phyloP scores from a whole-genome alignment of 2,797 vertebrate species.

The Ceryle rudis region DNA sequence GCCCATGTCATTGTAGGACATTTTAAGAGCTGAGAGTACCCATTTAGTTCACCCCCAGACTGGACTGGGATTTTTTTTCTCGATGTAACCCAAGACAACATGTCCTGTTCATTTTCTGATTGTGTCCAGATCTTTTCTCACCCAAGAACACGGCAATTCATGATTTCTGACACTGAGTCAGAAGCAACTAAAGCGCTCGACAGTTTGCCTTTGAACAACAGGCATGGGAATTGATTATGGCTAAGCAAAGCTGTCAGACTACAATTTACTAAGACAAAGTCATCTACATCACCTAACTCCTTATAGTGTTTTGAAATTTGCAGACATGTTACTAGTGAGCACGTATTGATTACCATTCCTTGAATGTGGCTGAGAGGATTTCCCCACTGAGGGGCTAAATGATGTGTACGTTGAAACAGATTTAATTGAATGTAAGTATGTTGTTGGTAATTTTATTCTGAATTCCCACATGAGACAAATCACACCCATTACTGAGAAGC shows the following conservation, averaged over 20 bases:
- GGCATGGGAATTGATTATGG: not conserved
- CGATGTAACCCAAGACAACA: rapidly evolving
- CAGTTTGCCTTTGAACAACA: constrained; percentile 28
- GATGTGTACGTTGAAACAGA: constrained; percentile 9
- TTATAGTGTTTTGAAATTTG: constrained; percentile 10
- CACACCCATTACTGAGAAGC: not conserved
- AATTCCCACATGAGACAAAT: constrained; percentile 13
- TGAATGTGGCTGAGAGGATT: not conserved
- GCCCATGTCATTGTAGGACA: not conserved
- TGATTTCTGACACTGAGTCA: constrained; percentile 47
- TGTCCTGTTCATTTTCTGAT: not conserved
- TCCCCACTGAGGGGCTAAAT: constrained; percentile 37
- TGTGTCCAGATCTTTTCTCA: not conserved
- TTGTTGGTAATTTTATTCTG: constrained; percentile 40
- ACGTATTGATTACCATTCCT: not conserved
- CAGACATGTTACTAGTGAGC: not conserved
- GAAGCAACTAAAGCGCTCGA: not conserved
- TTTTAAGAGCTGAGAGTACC: not conserved
- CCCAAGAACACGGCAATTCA: not conserved
- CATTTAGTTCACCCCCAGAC: not conserved
- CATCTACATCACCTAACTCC: constrained; percentile 18
- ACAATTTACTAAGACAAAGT: constrained; percentile 46
- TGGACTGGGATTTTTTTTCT: not conserved
- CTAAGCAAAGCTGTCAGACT: constrained; percentile 28
- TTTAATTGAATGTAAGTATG: constrained; percentile 24